Conservation (phyloP, 2,113 vertebrate genomes). For the Sinosuthora webbiana region DNA sequence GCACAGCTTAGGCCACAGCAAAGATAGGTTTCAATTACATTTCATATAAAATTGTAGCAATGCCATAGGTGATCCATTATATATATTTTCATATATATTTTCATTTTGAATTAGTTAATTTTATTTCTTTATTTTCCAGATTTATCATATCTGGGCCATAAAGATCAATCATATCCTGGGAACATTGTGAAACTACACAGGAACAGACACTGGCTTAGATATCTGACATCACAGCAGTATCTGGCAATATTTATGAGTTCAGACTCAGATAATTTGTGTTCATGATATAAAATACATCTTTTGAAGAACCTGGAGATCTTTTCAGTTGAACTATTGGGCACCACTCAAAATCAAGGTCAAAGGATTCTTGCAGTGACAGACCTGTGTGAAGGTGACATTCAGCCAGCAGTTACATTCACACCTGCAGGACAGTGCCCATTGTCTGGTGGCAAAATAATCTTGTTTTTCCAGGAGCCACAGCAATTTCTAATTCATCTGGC, state of each 20-base stretch:
- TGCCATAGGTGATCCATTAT: not conserved
- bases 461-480: not conserved
- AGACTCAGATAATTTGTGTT: not conserved
- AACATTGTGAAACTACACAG: not conserved
- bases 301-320: not conserved
- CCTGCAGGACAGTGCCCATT: not conserved
- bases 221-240: not conserved
- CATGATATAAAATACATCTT: not conserved
- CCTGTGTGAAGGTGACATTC: fast-evolving
- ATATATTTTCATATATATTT: not conserved
- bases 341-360: not conserved
- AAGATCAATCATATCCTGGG: not conserved
- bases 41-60: not conserved
- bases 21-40: not conserved
- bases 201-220: not conserved
- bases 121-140: not conserved
- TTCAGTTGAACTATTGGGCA: not conserved
- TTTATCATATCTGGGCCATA: not conserved
- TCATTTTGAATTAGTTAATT: not conserved
- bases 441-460: not conserved
- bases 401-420: not conserved
- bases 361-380: not conserved
- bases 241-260: not conserved
- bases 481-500: not conserved
- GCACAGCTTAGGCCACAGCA: not conserved